Conservation (phyloP, 2,797 vertebrate species). For the Glyptemys insculpta region DNA sequence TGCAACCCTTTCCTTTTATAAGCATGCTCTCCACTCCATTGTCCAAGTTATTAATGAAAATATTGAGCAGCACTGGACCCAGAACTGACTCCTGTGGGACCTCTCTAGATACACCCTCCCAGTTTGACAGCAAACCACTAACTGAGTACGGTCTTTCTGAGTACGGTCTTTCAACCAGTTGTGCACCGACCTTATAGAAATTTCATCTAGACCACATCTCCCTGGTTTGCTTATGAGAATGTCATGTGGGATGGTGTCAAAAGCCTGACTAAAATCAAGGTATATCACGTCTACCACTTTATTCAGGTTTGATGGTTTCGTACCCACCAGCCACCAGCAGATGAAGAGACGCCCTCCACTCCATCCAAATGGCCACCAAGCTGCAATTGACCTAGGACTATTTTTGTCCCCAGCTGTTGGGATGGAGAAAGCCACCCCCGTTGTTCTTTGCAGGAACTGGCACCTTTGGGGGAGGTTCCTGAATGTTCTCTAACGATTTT, state of each 20-base stretch:
- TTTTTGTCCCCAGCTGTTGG: neutral
- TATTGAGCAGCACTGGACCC: neutral
- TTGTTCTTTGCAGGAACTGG: neutral
- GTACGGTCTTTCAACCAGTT: too few relatives aligned
- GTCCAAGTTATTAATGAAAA: neutral
- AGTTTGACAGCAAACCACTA: neutral
- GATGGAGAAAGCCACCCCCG: neutral
- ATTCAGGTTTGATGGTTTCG: neutral
- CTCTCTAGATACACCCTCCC: too few relatives aligned
- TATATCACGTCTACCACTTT: too few relatives aligned
- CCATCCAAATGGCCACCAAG: neutral
- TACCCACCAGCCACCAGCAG: neutral
- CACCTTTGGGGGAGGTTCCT: neutral
- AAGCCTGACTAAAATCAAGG: too few relatives aligned
- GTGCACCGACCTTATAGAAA: too few relatives aligned
- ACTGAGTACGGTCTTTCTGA: too few relatives aligned
- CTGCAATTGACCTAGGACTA: neutral
- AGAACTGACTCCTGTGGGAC: too few relatives aligned
- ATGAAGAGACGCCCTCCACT: neutral
- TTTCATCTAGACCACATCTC: too few relatives aligned
- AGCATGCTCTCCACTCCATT: too few relatives aligned
- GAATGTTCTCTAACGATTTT: neutral
- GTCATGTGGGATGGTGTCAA: too few relatives aligned
- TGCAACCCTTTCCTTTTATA: too few relatives aligned
- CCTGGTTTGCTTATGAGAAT: too few relatives aligned